Evolutionary conservation across 2,888 invertebrate species (phyloP), one percentile per base, ranked within the genome.

Genomic region (Callyntrura guangdongensis): DNA sequence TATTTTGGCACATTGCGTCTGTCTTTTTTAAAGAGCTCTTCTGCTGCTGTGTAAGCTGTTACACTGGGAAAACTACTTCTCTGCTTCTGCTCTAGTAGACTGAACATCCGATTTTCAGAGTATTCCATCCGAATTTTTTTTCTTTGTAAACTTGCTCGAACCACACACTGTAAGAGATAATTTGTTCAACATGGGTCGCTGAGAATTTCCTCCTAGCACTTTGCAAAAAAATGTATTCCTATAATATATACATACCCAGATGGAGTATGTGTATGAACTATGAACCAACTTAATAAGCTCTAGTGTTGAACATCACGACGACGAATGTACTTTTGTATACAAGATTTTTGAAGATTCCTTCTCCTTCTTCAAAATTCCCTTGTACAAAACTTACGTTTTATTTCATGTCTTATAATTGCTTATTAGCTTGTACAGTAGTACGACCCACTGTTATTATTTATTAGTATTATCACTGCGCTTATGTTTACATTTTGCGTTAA

Each of bases 121-220:
- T 49, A 47, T 14, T 47, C 74, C 74, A 49, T 11, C 22, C 74
- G 49, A 74, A n/a, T n/a, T 49, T 74, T 49, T 20, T 74, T 4
- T 74, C 74, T 74, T 49, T 74, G 81, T 81, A 59, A 81, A 79
- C 79, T 53, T 72, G 27, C 17, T 72, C 20, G 17, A 74, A 25
- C 49, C 49, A 0, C 49, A 64, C 64, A 53, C 59, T 79, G 27
- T 20, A 81, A 1, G 61, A 17, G 36, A 81, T 61, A 81, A 81
- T 81, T 81, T 81, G 81, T 81, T 81, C 36, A 81, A 61, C 81
- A 81, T 36, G 81, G 81, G 81, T 81, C 81, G 81, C 20, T 81
- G 81, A 81, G 27, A 81, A 81, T 81, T 81, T 81, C 17, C 81
- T 17, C 20, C n/a, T 81, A 59, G 36, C 25, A 17, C 79, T 79